Base-by-base conservation (phyloP, 2,888 invertebrate genomes). In the Silvanus unidentatus region DNA sequence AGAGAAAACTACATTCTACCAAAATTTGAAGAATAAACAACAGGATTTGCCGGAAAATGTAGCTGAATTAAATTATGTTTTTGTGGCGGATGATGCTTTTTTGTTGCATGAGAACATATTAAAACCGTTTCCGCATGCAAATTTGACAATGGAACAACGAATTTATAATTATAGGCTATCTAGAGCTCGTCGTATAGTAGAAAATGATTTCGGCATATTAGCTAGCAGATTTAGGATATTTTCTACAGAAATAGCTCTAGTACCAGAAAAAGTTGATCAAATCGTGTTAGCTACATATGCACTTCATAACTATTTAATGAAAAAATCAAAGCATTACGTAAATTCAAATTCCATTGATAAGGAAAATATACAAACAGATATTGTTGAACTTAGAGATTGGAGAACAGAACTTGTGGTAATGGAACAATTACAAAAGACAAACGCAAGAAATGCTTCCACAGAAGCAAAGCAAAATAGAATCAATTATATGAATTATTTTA, bases 51-150 rank as follows among this genome's bases (percentile, higher is more conserved):
- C 54, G 10, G 44, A 44, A 14, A 43, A 44, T 22, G 42, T 40
- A 8, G 39, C 16, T 40, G 35, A 45, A 15, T 12, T 47, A 6
- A 55, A 55, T 10, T 57, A 50, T 46, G 52, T 55, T 10, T 48
- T 55, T 16, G 50, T 60, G n/a, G 57, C 51, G 11, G 59, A 59
- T 45, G 53, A 54, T 40, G 59, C 58, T 30, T 60, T 60, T 48
- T 50, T 55, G 9, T 30, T 60, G 22, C 40, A 36, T 22, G 12
- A 36, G 16, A 40, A 49, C 40, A 43, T 57, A 39, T 45, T 51
- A 43, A 60, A 60, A 49, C 59, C 58, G 6, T 59, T 47, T 49
- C 47, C 54, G 2, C 13, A 29, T 10, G 10, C 36, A 9, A 44
- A 44, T 35, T 10, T 22, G 10, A 12, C 16, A 16, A 13, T 1